Evolutionary conservation across 2,113 vertebrate species (phyloP), one percentile per base, ranked within the genome.

Genomic region (Amphiprion percula): DNA sequence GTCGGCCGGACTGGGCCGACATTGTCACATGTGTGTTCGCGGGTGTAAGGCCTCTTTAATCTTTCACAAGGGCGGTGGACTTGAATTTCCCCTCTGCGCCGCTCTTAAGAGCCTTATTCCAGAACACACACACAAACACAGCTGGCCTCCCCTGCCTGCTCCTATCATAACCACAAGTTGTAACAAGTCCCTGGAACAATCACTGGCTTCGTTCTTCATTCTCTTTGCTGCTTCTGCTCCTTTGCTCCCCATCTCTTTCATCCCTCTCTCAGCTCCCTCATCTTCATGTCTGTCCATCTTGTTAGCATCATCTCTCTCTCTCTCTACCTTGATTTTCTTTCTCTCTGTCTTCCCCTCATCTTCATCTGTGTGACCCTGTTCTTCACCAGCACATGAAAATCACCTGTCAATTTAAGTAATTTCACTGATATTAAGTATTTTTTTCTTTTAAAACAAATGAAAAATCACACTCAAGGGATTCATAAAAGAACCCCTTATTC

Each of bases 1-100:
- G 64, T 69, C 77, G 68, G 75, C 66, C 15, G 10, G 58, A 65
- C 59, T 28, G 23, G 55, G 44, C 53, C 62, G 68, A 60, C 46
- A 80, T 21, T 50, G 30, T 30, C 3, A 30, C 49, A 50, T 10
- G 62, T 41, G 54, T 69, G 56, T 77, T 17, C 67, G 41, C 0
- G 28, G 26, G 30, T 60, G 52, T 50, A 61, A 46, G 33, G 74
- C 33, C 77, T 81, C 68, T 88, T 89, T 82, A 88, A 90, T 92
- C 83, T 88, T 85, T 89, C 64, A 80, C 55, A 66, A 82, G 66
- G 47, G 11, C 60, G 74, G 82, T 62, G 72, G 83, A 76, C 82
- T 87, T 72, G 64, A 83, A 75, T 74, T 86, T 68, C 56, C 79
- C 74, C 60, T 78, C 56, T 58, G 63, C 26, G 15, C 16, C 1